Base-by-base conservation (phyloP, 2,113 vertebrate genomes). In the Nerophis lumbriciformis region DNA sequence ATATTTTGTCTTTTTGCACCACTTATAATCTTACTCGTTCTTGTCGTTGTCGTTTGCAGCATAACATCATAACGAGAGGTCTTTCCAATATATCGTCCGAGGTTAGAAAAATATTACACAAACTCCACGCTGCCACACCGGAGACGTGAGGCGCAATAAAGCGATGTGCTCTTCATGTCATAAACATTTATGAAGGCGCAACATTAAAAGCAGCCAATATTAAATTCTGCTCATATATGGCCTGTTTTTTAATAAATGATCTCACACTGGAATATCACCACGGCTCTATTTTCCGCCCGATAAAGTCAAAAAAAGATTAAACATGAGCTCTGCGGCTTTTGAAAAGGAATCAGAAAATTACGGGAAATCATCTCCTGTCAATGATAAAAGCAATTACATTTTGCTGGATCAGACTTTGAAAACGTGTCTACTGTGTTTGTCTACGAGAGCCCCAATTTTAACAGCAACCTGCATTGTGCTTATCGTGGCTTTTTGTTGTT, bases 171-270 rank as follows among this genome's bases (percentile, higher is more conserved):
- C 28, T 66, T 71, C 44, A 21, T 61, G 10, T 70, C 48, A 68
- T 70, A 10, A 76, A 59, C n/a, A 5, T 39, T 54, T 53, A 51
- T 63, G 53, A 16, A 72, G 66, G 63, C 72, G 49, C 4, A 3
- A 7, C 6, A 57, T 48, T 59, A 55, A 68, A 79, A 71, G 59
- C 53, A 59, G 47, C 56, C 71, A 70, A 63, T 57, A 57, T 57
- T 57, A 57, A 57, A 57, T 57, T 44, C 55, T 6, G 58, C 60
- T 59, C 12, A 68, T 59, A 72, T 78, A 52, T 72, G 60, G 35
- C 5, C 39, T 35, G 45, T 15, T 5, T 68, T 63, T 56, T 68
- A 65, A 65, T 71, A 73, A 61, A 9, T 49, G 53, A 16, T 37
- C 47, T n/a, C 28, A 15, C 51, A 63, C 61, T 35, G 36, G 16